Conservation (phyloP, 2,113 vertebrate genomes). For the Cardinalis cardinalis region DNA sequence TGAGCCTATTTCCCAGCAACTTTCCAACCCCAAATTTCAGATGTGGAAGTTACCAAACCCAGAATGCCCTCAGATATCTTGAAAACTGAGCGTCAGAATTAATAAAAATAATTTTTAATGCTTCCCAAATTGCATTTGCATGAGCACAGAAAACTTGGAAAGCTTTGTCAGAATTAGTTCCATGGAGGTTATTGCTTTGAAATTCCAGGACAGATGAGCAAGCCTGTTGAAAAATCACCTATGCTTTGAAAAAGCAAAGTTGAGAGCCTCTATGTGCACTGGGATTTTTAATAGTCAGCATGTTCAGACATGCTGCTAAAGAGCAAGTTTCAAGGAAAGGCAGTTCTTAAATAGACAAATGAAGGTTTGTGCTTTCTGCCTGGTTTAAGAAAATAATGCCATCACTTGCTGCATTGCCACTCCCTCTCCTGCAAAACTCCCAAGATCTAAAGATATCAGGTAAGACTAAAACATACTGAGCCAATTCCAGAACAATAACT, state of each 20-base stretch:
- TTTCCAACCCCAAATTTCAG: neutral
- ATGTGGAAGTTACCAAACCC: neutral
- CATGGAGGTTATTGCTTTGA: neutral
- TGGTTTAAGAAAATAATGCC: neutral
- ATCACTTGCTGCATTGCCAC: neutral
- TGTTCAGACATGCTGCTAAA: slow-evolving; percentile 25
- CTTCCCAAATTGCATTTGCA: neutral
- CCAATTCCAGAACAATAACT: neutral
- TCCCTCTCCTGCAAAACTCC: neutral
- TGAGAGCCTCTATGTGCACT: neutral
- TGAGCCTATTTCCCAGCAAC: neutral
- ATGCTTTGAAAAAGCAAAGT: slow-evolving; percentile 10
- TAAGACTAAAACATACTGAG: neutral
- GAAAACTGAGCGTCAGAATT: neutral
- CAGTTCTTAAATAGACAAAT: neutral
- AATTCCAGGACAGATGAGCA: neutral
- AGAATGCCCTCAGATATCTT: neutral
- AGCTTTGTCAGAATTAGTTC: neutral
- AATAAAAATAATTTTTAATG: neutral
- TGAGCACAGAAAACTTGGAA: neutral
- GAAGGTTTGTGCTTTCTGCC: neutral
- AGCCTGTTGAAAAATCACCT: neutral
- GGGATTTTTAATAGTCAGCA: neutral
- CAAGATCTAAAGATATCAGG: neutral
- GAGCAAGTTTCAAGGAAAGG: neutral